These are phyloP conservation scores for Helicorthomorpha holstii DNA, from an alignment of 1,140 invertebrate genomes.

Conservation along the genomic window DNA sequence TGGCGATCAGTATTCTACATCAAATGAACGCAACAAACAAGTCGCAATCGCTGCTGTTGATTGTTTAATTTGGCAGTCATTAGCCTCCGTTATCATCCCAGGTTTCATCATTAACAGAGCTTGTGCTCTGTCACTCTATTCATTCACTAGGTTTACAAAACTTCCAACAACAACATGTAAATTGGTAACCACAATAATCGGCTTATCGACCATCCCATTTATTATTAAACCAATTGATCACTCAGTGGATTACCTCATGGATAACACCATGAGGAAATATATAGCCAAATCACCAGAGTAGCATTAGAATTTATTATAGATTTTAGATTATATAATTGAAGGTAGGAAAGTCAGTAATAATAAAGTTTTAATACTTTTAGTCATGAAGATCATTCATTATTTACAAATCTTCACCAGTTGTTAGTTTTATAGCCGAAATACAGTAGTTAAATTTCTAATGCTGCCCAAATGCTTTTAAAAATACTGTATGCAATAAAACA, in stretches of 20 bases:
- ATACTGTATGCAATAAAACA: too few relatives aligned
- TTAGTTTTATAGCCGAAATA: too few relatives aligned
- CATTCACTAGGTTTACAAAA: conserved; percentile 29
- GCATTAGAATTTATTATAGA: too few relatives aligned
- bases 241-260: conserved; percentile 59
- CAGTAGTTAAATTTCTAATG: too few relatives aligned
- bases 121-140: conserved; percentile 40
- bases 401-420: too few relatives aligned
- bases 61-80: conserved; percentile 77
- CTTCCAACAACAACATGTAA: conserved; percentile 34
- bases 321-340: too few relatives aligned
- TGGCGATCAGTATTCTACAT: background rate
- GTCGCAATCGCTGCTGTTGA: conserved; percentile 44
- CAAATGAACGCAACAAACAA: conserved; percentile 14
- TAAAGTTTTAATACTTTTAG: too few relatives aligned
- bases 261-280: conserved; percentile 22
- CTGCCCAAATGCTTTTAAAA: too few relatives aligned
- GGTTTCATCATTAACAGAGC: conserved; percentile 82
- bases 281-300: too few relatives aligned
- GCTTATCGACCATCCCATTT: conserved; percentile 68
- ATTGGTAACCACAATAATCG: conserved; percentile 54
- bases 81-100: conserved; percentile 81
- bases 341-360: too few relatives aligned
- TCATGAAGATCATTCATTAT: too few relatives aligned
- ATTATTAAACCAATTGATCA: conserved; percentile 84